Base-by-base conservation (phyloP, 2,113 vertebrate species). In the Tachysurus vachellii region DNA sequence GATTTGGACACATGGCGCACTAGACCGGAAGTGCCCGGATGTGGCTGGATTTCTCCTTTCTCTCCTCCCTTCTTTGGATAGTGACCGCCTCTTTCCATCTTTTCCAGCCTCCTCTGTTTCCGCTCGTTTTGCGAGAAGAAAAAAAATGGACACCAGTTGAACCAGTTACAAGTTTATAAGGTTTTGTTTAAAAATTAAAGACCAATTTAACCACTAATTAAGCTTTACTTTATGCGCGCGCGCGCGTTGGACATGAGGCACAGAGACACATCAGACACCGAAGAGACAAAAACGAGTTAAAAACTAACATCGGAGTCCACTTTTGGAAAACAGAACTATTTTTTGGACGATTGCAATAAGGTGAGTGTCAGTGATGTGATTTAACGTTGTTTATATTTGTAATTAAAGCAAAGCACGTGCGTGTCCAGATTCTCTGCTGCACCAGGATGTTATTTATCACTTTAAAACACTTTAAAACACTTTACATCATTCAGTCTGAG, bases 21-120 rank as follows among this genome's bases (percentile, higher is more conserved):
- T 53, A 7, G n/a, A 80, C 76, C 80, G 80, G 80, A 82, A 84
- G 73, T 77, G 82, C 59, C 75, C 79, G 56, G 83, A 71, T 57
- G 68, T 80, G 76, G n/a, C 53, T 31, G 19, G 76, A 80, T 56
- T 56, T 80, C 76, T 80, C 44, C n/a, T 8, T 61, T 80, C 68
- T 80, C 66, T 62, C 62, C 80, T 64, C 64, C 82, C 44, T 68
- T 19, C 56, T 73, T 26, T 47, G 79, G 66, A 81, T 11, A 44
- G 82, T 68, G 31, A 61, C 81, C 86, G 83, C 88, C 85, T 83
- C 88, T 83, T 85, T 83, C 66, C 85, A 89, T 84, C 86, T 68
- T n/a, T 57, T 68, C 73, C 50, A 54, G 0, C 79, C 47, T 86
- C 56, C 71, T 73, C 61, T 50, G 59, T 90, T 90, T 90, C 86